Evolutionary conservation across 2,113 vertebrate genomes (phyloP), one percentile per base, ranked within the genome.

Genomic region (Lagenorhynchus albirostris): DNA sequence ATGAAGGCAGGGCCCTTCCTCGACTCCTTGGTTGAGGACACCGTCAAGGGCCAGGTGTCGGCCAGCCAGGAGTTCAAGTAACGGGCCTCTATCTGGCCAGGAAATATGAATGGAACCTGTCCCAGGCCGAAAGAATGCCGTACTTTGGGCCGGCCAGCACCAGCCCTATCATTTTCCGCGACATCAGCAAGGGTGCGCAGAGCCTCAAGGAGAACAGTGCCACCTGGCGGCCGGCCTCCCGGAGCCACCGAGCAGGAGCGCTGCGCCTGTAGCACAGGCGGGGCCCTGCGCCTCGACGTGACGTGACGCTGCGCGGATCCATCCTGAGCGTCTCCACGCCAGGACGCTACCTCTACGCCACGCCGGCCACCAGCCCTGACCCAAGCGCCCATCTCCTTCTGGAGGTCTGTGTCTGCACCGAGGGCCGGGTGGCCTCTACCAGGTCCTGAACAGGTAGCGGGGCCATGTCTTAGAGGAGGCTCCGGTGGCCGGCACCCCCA

Each of bases 231-330:
- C 23, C 13, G 23, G 99, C n/a, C n/a, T 58, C 21, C 21, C 5
- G 53, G 7, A 4, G 21, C 21, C 77, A 38, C 33, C 4, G 20
- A 58, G 50, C 23, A 98, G 99, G 99, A 99, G 99, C 98, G 1
- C 99, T 99, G 55, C 99, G 99, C 0, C 99, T 99, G 97, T 99
- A 99, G 98, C 99, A 99, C 98, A 98, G 99, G 99, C 99, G 99
- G 3, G 99, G 91, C 0, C 31, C 97, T 99, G 79, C 99, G 99
- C 44, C 99, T 99, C 0, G 99, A 99, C 0, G 97, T 0, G 99
- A 99, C 1, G 99, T 99, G 58, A 99, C 99, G 31, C 98, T 99
- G 94, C 99, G 99, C 0, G 98, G 99, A 0, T 99, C 99, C 73
- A 99, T 99, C 97, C 99, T 99, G 98, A 99, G 99, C 98, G 99